Evolutionary conservation across 2,888 invertebrate genomes (phyloP).

Genomic region (Malacosoma neustria): DNA sequence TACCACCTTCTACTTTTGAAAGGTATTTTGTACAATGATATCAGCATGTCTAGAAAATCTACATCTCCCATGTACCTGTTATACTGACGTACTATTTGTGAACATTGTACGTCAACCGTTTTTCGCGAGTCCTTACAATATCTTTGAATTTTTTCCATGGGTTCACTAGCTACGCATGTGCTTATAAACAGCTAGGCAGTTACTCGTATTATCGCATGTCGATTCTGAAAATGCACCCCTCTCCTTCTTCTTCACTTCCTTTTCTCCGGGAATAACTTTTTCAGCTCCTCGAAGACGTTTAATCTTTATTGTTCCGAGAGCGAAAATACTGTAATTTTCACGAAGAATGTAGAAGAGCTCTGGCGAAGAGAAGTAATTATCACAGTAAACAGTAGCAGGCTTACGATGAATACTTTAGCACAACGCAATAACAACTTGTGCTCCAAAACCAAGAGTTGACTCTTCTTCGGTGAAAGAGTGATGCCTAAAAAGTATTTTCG

Average conservation of each 20-base stretch:
- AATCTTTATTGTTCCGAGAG: conserved; percentile 16
- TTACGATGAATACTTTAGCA: conserved; percentile 8
- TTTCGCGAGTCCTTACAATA: too few species aligned
- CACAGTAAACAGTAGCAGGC: conserved; percentile 8
- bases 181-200: too few species aligned
- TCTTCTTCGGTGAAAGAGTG: conserved; percentile 7
- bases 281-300: conserved; percentile 19
- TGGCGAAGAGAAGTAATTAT: conserved; percentile 15
- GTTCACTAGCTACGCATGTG: neutral
- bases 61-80: too few species aligned
- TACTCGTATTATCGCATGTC: conserved; percentile 15
- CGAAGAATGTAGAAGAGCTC: conserved; percentile 15
- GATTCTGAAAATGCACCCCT: conserved; percentile 14
- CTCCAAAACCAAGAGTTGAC: conserved; percentile 11
- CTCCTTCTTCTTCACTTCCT: conserved; percentile 15
- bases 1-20: conserved; percentile 25
- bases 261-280: conserved; percentile 12
- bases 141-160: neutral
- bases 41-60: conserved; percentile 23
- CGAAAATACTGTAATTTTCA: conserved; percentile 20
- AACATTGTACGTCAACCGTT: too few species aligned
- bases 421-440: conserved; percentile 10
- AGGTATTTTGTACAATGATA: conserved; percentile 19
- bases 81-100: too few species aligned
- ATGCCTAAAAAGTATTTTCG: conserved; percentile 7